phyloP scores from a whole-genome alignment of 2,113 vertebrate genomes.

The Tor tambroides region DNA sequence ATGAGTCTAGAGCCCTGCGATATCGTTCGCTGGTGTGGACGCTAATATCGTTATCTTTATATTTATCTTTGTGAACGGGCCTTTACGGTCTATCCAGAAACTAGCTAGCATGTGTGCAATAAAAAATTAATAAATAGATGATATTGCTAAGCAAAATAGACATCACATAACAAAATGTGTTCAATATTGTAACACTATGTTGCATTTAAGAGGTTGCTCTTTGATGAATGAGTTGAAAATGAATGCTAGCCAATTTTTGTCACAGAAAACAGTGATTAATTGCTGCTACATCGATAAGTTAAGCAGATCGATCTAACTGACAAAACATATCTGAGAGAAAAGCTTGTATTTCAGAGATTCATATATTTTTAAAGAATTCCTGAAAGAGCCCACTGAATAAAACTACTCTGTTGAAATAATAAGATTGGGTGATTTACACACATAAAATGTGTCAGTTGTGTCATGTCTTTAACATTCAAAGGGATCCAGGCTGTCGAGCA shows the following conservation, averaged over 20 bases:
- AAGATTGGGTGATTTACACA: neutral
- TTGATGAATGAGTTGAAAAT: neutral
- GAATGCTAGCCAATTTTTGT: neutral
- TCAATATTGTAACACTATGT: neutral
- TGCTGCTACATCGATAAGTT: neutral
- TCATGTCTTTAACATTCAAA: conserved; percentile 10
- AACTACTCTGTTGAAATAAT: neutral
- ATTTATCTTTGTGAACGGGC: too few relatives aligned
- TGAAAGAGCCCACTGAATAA: neutral
- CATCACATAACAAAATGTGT: neutral
- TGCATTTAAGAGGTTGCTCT: neutral
- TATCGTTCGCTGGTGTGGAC: too few relatives aligned
- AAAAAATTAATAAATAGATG: neutral
- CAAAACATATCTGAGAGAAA: neutral
- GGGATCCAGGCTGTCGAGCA: neutral
- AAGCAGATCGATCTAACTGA: neutral
- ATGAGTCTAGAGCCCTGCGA: too few relatives aligned
- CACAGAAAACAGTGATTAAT: neutral
- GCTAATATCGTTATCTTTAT: too few relatives aligned
- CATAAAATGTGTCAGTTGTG: conserved; percentile 12
- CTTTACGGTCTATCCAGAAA: neutral
- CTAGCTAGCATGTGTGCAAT: neutral
- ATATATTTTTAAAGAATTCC: neutral
- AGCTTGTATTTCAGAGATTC: neutral
- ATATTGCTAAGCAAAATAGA: neutral